These are phyloP conservation scores for Himalopsyche japonica DNA, from an alignment of 2,888 invertebrate genomes.

Conservation along the genomic window DNA sequence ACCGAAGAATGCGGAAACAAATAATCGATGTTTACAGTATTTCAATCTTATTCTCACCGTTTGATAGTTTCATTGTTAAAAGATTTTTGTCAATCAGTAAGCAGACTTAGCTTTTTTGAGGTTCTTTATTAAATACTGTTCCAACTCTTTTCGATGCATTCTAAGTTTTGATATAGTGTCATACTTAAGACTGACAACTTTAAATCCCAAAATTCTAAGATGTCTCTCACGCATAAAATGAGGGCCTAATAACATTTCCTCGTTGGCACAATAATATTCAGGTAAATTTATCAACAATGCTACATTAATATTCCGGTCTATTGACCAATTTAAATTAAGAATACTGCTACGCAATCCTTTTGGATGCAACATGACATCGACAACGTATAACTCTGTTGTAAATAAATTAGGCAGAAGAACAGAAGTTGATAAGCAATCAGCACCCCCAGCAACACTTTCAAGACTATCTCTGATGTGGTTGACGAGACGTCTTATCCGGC, in stretches of 20 bases:
- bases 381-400: slow-evolving; percentile 61
- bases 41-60: no score
- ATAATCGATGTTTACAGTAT: no score
- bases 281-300: slow-evolving; percentile 67
- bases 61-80: no score
- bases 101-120: slow-evolving; percentile 49
- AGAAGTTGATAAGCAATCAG: slow-evolving; percentile 54
- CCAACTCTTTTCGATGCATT: slow-evolving; percentile 55
- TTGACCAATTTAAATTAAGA: slow-evolving; percentile 54
- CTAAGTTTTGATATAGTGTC: slow-evolving; percentile 55
- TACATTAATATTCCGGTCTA: slow-evolving; percentile 53
- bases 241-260: slow-evolving; percentile 62
- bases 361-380: slow-evolving; percentile 65
- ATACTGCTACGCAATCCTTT: slow-evolving; percentile 49
- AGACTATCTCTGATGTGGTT: slow-evolving; percentile 55
- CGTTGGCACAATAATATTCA: slow-evolving; percentile 66
- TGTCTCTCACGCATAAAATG: slow-evolving; percentile 67
- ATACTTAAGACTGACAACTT: slow-evolving; percentile 64
- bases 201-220: slow-evolving; percentile 65
- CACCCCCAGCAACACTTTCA: slow-evolving; percentile 52
- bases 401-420: slow-evolving; percentile 61
- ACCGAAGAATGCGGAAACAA: no score
- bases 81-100: not conserved
- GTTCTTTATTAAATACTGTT: slow-evolving; percentile 57
- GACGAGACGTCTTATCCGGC: slow-evolving; percentile 57